These are phyloP conservation scores for Drosophila flavopinicola DNA, from an alignment of 2,888 invertebrate genomes.

Conservation along the genomic window DNA sequence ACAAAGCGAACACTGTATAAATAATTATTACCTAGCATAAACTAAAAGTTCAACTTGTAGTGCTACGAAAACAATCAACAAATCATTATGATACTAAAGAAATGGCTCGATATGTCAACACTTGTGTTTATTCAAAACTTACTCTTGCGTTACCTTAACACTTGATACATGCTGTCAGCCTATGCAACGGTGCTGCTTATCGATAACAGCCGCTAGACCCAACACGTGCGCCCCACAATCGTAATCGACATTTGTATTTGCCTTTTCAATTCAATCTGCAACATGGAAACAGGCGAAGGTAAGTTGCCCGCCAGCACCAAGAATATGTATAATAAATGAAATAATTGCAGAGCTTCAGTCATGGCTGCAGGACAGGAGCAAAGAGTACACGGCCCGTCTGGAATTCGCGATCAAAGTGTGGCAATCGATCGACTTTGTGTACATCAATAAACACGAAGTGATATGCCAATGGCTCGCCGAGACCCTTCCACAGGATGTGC, in stretches of 20 bases:
- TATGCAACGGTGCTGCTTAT: slow-evolving; percentile 10
- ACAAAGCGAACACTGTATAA: no score
- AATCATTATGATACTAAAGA: no score
- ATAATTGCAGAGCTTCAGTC: slow-evolving; percentile 72
- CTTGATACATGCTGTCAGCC: neutral
- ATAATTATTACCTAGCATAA: no score
- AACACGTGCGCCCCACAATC: slow-evolving; percentile 60
- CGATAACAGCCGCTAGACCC: slow-evolving; percentile 20
- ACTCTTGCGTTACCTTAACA: neutral
- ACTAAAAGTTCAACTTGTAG: no score
- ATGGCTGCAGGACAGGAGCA: slow-evolving; percentile 79
- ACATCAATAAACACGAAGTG: slow-evolving; percentile 81
- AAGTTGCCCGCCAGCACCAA: neutral
- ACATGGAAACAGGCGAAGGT: slow-evolving; percentile 68
- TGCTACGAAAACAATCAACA: no score
- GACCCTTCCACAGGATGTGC: neutral
- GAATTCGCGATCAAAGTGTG: slow-evolving; percentile 82
- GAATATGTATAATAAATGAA: neutral
- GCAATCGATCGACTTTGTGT: slow-evolving; percentile 81
- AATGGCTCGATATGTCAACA: no score
- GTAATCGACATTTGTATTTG: slow-evolving; percentile 39
- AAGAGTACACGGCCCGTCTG: slow-evolving; percentile 74
- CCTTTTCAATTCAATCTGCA: slow-evolving; percentile 6
- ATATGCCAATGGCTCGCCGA: slow-evolving; percentile 77
- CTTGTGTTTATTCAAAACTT: neutral